phyloP scores from a whole-genome alignment of 2,113 vertebrate species.

The Neolamprologus modestus region DNA sequence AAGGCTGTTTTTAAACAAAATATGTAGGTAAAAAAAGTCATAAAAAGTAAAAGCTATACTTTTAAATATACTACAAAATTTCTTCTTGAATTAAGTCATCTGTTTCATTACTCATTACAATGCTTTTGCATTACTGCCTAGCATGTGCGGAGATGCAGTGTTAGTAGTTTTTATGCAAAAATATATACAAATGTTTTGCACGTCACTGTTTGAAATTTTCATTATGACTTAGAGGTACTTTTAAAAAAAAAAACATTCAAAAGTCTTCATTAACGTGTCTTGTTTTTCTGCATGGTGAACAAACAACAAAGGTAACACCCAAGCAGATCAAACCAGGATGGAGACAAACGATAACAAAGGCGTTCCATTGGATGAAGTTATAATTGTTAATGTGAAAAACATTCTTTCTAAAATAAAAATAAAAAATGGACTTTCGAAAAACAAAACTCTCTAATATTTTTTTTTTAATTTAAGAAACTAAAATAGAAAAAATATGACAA shows the following conservation, averaged over 20 bases:
- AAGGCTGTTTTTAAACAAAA: accelerated
- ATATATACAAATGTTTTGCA: not conserved
- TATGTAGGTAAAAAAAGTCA: not conserved
- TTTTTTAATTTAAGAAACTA: not conserved
- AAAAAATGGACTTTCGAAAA: not conserved
- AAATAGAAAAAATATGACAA: not conserved
- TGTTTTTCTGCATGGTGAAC: not conserved
- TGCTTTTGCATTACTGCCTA: not conserved
- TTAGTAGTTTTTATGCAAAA: not conserved
- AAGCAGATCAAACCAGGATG: not conserved
- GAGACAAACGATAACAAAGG: not conserved
- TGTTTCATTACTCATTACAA: not conserved
- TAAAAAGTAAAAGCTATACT: not conserved
- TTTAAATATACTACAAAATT: not conserved
- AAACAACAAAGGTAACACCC: not conserved
- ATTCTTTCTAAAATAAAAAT: not conserved
- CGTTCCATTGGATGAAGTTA: not conserved
- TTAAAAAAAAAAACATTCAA: accelerated
- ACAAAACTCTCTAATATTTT: not conserved
- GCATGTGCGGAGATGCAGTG: accelerated
- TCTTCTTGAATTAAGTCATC: not conserved
- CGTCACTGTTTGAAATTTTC: not conserved
- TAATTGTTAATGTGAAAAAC: not conserved
- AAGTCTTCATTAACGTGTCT: accelerated
- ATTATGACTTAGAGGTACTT: not conserved